Evolutionary conservation across 2,113 vertebrate genomes (phyloP).

Genomic region (Chelonoidis abingdonii): DNA sequence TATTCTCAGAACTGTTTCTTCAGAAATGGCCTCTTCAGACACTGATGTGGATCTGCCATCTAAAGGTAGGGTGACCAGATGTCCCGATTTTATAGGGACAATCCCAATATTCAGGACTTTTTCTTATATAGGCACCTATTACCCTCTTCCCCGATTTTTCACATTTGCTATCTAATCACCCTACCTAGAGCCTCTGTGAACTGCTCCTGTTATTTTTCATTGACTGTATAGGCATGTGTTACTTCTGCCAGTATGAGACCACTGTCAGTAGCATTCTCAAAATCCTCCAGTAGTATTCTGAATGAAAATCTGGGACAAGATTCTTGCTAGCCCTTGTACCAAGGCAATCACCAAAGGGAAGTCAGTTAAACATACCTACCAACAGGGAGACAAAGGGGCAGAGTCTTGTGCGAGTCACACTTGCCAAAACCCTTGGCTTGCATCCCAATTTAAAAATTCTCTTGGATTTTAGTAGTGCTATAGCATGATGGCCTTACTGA

Average conservation of each 20-base stretch:
- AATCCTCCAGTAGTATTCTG: not conserved
- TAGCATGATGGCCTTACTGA: not conserved
- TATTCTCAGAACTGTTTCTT: not conserved
- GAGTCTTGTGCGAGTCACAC: not conserved
- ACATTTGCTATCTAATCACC: no score
- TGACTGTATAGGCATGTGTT: not conserved
- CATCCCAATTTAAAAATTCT: not conserved
- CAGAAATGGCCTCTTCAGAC: not conserved
- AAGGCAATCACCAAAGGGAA: not conserved
- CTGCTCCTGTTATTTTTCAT: not conserved
- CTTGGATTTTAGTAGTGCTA: not conserved
- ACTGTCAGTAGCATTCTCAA: not conserved
- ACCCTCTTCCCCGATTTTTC: no score
- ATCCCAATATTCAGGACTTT: no score
- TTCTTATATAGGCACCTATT: no score
- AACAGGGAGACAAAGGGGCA: not conserved
- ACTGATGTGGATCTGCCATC: not conserved
- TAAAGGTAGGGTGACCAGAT: no score
- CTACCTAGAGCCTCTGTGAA: not conserved
- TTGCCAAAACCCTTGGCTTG: not conserved
- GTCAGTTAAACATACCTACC: not conserved
- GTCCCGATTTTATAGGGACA: no score
- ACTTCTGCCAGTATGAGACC: not conserved
- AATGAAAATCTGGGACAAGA: not conserved
- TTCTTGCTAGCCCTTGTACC: not conserved